phyloP scores from a whole-genome alignment of 2,888 invertebrate species.

The Mesopsocus fuscifrons region DNA sequence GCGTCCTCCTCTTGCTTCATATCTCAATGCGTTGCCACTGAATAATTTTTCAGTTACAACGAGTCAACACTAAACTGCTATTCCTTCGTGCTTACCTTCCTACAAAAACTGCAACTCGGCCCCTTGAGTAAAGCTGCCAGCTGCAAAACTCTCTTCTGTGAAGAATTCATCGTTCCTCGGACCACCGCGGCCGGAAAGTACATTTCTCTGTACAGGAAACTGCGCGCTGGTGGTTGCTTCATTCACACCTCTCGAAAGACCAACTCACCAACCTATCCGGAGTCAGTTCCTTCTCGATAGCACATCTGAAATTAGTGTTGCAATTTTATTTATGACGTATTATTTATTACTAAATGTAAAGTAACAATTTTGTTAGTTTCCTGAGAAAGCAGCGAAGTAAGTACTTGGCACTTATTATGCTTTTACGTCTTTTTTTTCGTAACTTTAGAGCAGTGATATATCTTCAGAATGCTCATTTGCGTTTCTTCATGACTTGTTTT shows the following conservation, averaged over 20 bases:
- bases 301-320: slow-evolving; percentile 5
- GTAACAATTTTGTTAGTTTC: too few species aligned
- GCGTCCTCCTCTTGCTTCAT: background rate
- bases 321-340: background rate
- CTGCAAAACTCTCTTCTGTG: slow-evolving; percentile 51
- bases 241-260: slow-evolving; percentile 23
- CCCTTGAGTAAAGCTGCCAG: slow-evolving; percentile 47
- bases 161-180: slow-evolving; percentile 60
- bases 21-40: too few species aligned
- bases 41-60: slow-evolving; percentile 39
- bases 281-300: slow-evolving; percentile 5
- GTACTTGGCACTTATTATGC: too few species aligned
- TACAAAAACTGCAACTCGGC: slow-evolving; percentile 50
- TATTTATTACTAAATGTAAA: background rate
- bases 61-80: slow-evolving; percentile 69
- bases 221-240: slow-evolving; percentile 34
- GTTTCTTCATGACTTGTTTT: too few species aligned
- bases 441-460: too few species aligned
- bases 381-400: too few species aligned
- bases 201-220: slow-evolving; percentile 57
- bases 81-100: slow-evolving; percentile 63
- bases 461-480: too few species aligned
- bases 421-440: too few species aligned
- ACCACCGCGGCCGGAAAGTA: slow-evolving; percentile 71
- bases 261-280: background rate